These are phyloP conservation scores for Trichonephila inaurata DNA, from an alignment of 1,140 invertebrate species.

Conservation along the genomic window DNA sequence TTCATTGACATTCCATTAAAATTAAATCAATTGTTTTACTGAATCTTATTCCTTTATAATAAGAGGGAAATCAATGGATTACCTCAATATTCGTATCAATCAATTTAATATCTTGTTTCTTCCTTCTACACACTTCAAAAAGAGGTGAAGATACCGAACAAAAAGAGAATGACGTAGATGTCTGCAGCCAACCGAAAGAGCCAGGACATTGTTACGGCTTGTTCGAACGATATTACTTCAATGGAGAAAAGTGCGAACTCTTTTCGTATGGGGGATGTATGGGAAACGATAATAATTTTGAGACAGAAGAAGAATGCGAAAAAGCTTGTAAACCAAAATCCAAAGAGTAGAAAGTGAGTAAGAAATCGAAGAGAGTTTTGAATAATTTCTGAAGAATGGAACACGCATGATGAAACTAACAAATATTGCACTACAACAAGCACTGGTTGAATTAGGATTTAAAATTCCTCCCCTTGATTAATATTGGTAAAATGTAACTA, in stretches of 20 bases:
- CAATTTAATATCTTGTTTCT: too few species aligned
- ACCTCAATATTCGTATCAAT: too few species aligned
- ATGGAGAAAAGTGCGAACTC: conserved; percentile 53
- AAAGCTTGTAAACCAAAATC: conserved; percentile 6
- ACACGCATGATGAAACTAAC: too few species aligned
- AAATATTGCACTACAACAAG: too few species aligned
- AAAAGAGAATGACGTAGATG: not conserved
- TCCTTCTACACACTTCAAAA: not conserved
- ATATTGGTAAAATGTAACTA: too few species aligned
- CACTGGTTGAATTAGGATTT: too few species aligned
- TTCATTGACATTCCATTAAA: too few species aligned
- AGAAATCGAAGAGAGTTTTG: not conserved
- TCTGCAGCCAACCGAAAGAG: conserved; percentile 10
- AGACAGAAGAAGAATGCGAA: conserved; percentile 53
- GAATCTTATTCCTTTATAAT: too few species aligned
- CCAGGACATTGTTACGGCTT: conserved; percentile 29
- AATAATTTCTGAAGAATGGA: too few species aligned
- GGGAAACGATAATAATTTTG: conserved; percentile 76
- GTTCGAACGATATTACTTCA: conserved; percentile 41
- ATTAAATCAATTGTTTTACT: too few species aligned
- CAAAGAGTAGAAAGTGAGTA: not conserved
- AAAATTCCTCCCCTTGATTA: too few species aligned
- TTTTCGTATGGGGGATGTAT: conserved; percentile 76
- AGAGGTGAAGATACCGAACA: not conserved
- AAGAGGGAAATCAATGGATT: too few species aligned